Percentiles rank a stretch among this genome's conserved stretches.
Conservation (phyloP, 2,888 invertebrate species). For the Rapana venosa region DNA sequence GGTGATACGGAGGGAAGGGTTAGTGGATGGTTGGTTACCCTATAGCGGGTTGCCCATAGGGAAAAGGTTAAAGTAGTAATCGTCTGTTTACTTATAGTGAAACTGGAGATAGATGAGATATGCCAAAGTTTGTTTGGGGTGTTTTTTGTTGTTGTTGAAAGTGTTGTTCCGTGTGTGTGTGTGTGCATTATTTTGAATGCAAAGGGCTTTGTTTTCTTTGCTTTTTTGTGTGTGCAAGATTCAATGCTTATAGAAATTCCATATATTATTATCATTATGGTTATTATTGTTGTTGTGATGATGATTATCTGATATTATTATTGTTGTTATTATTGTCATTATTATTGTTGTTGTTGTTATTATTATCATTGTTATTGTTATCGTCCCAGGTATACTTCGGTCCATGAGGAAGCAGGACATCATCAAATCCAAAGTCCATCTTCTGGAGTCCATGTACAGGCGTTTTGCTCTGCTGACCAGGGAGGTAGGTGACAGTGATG, state of each 20-base stretch:
- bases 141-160: no score
- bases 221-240: background rate
- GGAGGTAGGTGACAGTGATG: conserved; percentile 55
- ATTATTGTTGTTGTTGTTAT: background rate
- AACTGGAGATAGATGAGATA: no score
- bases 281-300: no score
- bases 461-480: conserved; percentile 56
- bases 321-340: no score
- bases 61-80: no score
- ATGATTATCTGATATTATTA: no score
- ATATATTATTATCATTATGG: no score
- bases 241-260: background rate
- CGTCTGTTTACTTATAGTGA: no score
- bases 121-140: no score
- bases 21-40: no score
- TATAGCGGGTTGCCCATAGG: no score
- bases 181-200: background rate
- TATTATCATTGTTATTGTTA: background rate
- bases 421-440: conserved; percentile 60
- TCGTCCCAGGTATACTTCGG: conserved; percentile 58
- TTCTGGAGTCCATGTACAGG: conserved; percentile 61
- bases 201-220: background rate
- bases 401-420: conserved; percentile 64
- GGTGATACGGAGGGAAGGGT: no score
- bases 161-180: background rate